Base-by-base conservation (phyloP, 1,140 invertebrate genomes). In the Tetramorium alpestre region DNA sequence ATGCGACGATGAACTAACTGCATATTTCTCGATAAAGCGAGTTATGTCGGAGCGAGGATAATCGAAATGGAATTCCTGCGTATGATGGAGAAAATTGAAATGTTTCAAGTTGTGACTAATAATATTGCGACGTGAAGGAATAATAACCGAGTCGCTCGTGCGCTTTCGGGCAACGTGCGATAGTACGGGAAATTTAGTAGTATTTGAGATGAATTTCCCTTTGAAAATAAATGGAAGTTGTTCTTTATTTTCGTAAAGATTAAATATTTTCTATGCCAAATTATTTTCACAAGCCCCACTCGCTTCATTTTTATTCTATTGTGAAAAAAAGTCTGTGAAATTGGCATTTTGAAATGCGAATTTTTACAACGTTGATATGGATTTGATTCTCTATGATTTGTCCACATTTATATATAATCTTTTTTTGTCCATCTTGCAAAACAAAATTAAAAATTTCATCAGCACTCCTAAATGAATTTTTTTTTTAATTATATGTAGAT, bases 91-190 rank as follows among this genome's bases (percentile, higher is more conserved):
- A 28, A 54, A 69, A 70, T 54, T 38, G 8, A 44, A 41, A 56
- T 81, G 33, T 41, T 33, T 70, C 0, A 54, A 44, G 33, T 69
- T 47, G 44, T 80, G 44, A 51, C 47, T 65, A 44, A 69, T 67
- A 80, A 77, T 69, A 78, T 67, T 10, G 28, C 7, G 28, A 67
- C 13, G 4, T 18, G 33, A 18, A 67, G 44, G 13, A 51, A 51
- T 80, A 38, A 67, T 69, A 22, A 51, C 13, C 3, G n/a, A 77
- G 16, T 60, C 25, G 13, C 7, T 51, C 6, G 5, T 8, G 5
- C 13, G 5, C 33, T 10, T 47, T 65, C 18, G 8, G 16, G 10
- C 41, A 13, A 44, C 25, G 22, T 13, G 11, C 6, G 7, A 10
- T 0, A 28, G 25, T 64, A 76, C 4, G 3, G 22, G 41, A 25